phyloP scores from a whole-genome alignment of 2,113 vertebrate genomes.

The Brevimyrus niger region DNA sequence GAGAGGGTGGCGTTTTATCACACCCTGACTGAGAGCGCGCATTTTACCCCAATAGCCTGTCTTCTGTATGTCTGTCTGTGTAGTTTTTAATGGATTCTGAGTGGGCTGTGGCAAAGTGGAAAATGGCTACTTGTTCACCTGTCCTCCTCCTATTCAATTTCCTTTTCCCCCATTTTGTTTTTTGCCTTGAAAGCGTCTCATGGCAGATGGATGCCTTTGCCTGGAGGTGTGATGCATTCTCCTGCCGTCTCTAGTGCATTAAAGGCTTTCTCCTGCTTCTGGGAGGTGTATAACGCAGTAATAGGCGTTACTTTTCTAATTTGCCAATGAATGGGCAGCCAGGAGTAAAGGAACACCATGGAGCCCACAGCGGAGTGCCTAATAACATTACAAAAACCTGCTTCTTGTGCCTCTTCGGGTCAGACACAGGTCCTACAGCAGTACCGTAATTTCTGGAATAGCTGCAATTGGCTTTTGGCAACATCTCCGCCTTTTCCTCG shows the following conservation, averaged over 20 bases:
- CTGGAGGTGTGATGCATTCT: neutral
- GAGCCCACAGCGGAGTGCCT: neutral
- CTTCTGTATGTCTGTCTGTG: neutral
- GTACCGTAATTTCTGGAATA: neutral
- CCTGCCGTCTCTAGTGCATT: neutral
- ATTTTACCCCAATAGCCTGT: neutral
- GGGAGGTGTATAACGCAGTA: neutral
- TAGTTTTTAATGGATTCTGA: neutral
- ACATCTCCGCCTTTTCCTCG: neutral
- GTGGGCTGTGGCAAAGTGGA: neutral
- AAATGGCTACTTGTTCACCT: slow-evolving; percentile 2
- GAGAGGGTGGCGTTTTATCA: neutral
- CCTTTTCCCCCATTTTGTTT: neutral
- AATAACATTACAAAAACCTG: neutral
- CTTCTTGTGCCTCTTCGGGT: neutral
- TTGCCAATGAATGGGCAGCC: neutral
- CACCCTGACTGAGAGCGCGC: neutral
- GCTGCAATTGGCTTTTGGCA: neutral
- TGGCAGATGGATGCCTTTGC: neutral
- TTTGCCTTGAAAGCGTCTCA: neutral
- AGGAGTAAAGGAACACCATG: neutral
- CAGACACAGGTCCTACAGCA: neutral
- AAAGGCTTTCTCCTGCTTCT: neutral
- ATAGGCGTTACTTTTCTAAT: neutral
- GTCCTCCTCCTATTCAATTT: neutral